phyloP scores from a whole-genome alignment of 2,113 vertebrate genomes.

The Nothobranchius furzeri region DNA sequence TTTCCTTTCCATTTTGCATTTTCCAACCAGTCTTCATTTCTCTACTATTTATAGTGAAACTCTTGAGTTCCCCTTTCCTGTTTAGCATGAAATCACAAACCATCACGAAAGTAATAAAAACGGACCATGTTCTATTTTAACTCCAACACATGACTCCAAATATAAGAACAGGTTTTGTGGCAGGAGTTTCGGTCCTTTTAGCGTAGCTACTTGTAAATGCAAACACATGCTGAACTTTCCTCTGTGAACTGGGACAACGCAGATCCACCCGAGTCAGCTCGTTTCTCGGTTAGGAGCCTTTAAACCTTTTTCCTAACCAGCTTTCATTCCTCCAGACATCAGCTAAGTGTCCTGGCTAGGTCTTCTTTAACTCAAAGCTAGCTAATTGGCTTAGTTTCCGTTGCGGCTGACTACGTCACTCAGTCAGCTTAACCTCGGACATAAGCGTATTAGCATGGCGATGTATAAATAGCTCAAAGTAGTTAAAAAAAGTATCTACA shows the following conservation, averaged over 20 bases:
- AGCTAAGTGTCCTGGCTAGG: conserved; percentile 29
- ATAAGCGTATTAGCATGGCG: conserved; percentile 69
- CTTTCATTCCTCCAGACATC: conserved; percentile 24
- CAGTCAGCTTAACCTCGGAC: conserved; percentile 65
- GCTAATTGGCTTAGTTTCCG: conserved; percentile 71
- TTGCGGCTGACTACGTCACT: conserved; percentile 61
- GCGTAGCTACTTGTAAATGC: too few species aligned
- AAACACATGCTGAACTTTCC: too few species aligned
- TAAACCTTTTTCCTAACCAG: conserved; percentile 12
- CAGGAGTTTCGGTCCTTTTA: not conserved
- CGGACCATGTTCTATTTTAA: conserved; percentile 21
- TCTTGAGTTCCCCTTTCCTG: conserved; percentile 14
- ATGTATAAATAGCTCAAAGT: conserved; percentile 68
- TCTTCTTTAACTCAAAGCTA: conserved; percentile 10
- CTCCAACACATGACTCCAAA: not conserved
- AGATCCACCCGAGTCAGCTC: too few species aligned
- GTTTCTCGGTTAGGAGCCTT: not conserved
- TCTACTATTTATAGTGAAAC: conserved; percentile 1
- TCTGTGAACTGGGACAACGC: too few species aligned
- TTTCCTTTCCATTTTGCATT: conserved; percentile 24
- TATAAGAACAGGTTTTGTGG: conserved; percentile 3
- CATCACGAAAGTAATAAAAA: conserved; percentile 11
- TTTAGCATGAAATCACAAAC: conserved; percentile 9
- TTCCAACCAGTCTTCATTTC: conserved; percentile 14
- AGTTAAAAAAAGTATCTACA: conserved; percentile 63